Conservation (phyloP, 2,113 vertebrate species). For the Pelecanus crispus region DNA sequence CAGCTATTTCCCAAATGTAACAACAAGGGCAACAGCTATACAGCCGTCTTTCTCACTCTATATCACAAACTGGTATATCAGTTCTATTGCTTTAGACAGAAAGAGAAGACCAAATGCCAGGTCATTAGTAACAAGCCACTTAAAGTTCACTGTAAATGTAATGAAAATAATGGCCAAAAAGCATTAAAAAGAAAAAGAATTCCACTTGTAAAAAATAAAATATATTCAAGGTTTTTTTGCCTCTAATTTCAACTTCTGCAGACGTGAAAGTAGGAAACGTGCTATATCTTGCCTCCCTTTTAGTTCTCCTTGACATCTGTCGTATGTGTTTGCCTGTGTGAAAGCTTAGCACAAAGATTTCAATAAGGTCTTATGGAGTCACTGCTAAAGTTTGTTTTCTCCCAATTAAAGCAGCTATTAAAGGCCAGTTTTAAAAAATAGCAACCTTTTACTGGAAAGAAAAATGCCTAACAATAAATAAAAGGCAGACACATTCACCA, state of each 20-base stretch:
- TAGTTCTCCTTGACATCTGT: background rate
- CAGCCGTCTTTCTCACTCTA: background rate
- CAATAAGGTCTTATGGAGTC: slow-evolving; percentile 32
- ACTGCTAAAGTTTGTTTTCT: slow-evolving; percentile 51
- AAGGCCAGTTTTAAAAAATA: slow-evolving; percentile 26
- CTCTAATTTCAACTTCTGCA: background rate
- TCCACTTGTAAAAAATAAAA: slow-evolving; percentile 14
- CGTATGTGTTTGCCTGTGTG: background rate
- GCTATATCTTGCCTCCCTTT: background rate
- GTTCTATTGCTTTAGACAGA: background rate
- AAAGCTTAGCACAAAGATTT: slow-evolving; percentile 21
- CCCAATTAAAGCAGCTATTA: slow-evolving; percentile 67
- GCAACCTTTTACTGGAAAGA: slow-evolving; percentile 63
- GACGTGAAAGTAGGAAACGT: background rate
- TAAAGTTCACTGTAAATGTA: slow-evolving; percentile 13
- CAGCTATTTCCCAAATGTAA: slow-evolving; percentile 8
- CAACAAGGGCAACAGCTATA: background rate
- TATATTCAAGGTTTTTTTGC: background rate
- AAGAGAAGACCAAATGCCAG: slow-evolving; percentile 10
- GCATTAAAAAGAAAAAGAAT: background rate
- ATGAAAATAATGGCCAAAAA: slow-evolving; percentile 31
- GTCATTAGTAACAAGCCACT: background rate
- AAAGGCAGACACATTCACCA: slow-evolving; percentile 57
- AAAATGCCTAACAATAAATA: slow-evolving; percentile 53
- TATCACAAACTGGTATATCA: background rate